Conservation (phyloP, 2,113 vertebrate species). For the Drymodes brunneopygia region DNA sequence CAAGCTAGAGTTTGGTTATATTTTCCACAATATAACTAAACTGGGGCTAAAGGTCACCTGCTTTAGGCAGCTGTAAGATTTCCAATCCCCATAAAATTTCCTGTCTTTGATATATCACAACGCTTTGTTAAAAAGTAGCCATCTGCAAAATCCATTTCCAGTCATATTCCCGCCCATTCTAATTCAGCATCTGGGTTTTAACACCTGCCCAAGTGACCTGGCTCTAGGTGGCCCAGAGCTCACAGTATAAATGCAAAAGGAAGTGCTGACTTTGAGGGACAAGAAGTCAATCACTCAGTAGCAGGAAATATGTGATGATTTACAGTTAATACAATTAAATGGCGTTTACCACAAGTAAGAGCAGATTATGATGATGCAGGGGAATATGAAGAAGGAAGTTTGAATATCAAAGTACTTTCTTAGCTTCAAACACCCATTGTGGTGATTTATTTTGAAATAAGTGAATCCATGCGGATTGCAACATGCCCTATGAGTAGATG, state of each 20-base stretch:
- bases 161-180: neutral
- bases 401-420: neutral
- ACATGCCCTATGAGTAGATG: neutral
- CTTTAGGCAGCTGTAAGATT: slow-evolving; percentile 8
- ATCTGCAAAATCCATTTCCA: slow-evolving; percentile 32
- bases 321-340: neutral
- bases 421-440: neutral
- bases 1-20: neutral
- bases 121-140: neutral
- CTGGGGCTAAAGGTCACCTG: slow-evolving; percentile 2
- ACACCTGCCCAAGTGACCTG: neutral
- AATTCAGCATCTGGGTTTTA: neutral
- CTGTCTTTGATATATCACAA: neutral
- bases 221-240: neutral
- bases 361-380: neutral
- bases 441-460: neutral
- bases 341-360: neutral
- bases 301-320: neutral
- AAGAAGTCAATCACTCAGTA: neutral
- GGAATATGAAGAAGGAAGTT: neutral
- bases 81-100: neutral
- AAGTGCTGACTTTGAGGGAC: neutral
- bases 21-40: neutral
- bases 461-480: neutral
- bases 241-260: neutral